Conservation (phyloP, 2,113 vertebrate genomes). For the Callocephalon fimbriatum region DNA sequence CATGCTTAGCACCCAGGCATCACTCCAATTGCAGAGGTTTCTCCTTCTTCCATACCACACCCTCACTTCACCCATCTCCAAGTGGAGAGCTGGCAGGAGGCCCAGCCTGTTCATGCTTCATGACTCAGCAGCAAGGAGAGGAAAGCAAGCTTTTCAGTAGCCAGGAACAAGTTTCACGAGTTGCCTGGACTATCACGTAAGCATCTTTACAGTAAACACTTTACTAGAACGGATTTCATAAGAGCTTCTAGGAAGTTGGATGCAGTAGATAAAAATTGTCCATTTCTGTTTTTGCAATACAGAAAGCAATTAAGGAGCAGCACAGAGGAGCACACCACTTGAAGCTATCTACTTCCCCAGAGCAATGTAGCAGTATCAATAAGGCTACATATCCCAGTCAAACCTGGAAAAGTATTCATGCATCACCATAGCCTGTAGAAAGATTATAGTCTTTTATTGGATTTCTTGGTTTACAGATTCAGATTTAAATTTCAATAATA, state of each 20-base stretch:
- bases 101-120: background rate
- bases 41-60: background rate
- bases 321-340: background rate
- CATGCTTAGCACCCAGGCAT: background rate
- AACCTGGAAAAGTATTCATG: conserved; percentile 20
- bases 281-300: background rate
- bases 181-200: background rate
- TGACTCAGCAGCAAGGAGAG: background rate
- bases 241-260: background rate
- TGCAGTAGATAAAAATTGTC: background rate
- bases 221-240: background rate
- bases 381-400: background rate
- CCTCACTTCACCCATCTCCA: background rate
- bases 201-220: background rate
- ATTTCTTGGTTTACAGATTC: conserved; percentile 72
- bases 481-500: conserved; percentile 76
- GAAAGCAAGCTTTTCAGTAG: background rate
- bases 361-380: rapidly evolving
- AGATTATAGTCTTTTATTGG: conserved; percentile 79
- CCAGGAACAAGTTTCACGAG: background rate
- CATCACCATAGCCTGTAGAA: conserved; percentile 74
- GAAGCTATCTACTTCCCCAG: background rate
- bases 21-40: rapidly evolving
- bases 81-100: background rate
- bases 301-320: background rate